Conservation (phyloP, 2,888 invertebrate species). For the Torymus auratus region DNA sequence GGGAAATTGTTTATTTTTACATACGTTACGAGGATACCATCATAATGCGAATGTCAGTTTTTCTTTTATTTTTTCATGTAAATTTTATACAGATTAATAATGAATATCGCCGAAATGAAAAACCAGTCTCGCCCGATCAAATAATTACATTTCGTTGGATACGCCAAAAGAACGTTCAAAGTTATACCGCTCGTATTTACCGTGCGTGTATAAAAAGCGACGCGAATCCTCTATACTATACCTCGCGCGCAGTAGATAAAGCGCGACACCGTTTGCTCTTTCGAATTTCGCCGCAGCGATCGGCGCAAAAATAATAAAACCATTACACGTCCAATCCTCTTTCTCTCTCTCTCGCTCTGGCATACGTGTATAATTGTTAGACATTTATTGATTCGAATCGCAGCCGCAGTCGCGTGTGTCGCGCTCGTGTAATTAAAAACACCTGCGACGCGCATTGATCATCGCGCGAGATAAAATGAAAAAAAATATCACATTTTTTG, state of each 20-base stretch:
- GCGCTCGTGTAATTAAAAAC: constrained; percentile 39
- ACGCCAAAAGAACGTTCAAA: too few species aligned
- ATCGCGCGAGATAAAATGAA: constrained; percentile 37
- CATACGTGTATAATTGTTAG: constrained; percentile 31
- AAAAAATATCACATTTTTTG: constrained; percentile 45
- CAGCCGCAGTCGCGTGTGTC: not conserved
- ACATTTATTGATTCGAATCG: constrained; percentile 43
- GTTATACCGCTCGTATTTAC: too few species aligned
- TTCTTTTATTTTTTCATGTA: too few species aligned
- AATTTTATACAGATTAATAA: too few species aligned
- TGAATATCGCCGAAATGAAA: too few species aligned
- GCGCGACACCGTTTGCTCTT: constrained; percentile 15
- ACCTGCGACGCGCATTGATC: constrained; percentile 43
- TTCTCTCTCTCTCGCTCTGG: not conserved
- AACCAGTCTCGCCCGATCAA: too few species aligned
- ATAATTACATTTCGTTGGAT: too few species aligned
- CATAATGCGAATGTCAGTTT: too few species aligned
- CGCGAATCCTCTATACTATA: too few species aligned
- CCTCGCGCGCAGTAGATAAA: constrained; percentile 4
- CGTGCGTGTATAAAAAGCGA: too few species aligned
- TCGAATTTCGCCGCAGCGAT: constrained; percentile 18
- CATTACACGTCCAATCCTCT: constrained; percentile 22
- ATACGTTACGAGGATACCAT: too few species aligned
- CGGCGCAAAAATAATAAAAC: constrained; percentile 38
- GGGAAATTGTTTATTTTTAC: too few species aligned